Evolutionary conservation across 2,113 vertebrate genomes (phyloP), one percentile per base, ranked within the genome.

Genomic region (Crotophaga sulcirostris): DNA sequence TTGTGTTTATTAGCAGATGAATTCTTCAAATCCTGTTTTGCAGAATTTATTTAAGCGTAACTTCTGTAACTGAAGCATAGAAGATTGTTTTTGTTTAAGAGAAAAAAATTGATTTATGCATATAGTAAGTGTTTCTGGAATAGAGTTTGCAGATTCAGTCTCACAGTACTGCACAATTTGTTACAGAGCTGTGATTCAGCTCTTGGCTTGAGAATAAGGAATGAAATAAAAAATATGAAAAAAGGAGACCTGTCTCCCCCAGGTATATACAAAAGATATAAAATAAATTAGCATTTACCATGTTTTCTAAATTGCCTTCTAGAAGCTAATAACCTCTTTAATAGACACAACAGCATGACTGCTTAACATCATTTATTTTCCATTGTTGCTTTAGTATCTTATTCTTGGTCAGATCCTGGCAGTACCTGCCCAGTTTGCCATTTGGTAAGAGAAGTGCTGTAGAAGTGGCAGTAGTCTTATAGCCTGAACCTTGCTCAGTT

Each of bases 31-130:
- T 54, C 58, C 33, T 24, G 38, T 28, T 69, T 44, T 82, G 40
- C 26, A 78, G n/a, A 58, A 56, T 89, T 81, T 67, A 68, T 90
- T 90, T 62, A 87, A 89, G 79, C 69, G 13, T 52, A 93, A 51
- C 8, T 64, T 72, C 59, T 91, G 28, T 26, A 87, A 72, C 42
- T 73, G 79, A 78, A 81, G 31, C 40, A 73, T 11, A 49, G 34
- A 82, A 66, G 3, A 4, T n/a, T 75, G 20, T 28, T 89, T 90
- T 74, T 80, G 20, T 84, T 72, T 62, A 60, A 82, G 34, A 59
- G 36, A 73, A 91, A 78, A n/a, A 86, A 81, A 84, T 6, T 77
- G 73, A 90, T 96, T 88, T 90, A 95, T 88, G 56, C 44, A 89
- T 0, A 0, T 42, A 70, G 40, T 79, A 92, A 95, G 47, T 89